phyloP scores from a whole-genome alignment of 2,888 invertebrate genomes.

The Ochlodes sylvanus region DNA sequence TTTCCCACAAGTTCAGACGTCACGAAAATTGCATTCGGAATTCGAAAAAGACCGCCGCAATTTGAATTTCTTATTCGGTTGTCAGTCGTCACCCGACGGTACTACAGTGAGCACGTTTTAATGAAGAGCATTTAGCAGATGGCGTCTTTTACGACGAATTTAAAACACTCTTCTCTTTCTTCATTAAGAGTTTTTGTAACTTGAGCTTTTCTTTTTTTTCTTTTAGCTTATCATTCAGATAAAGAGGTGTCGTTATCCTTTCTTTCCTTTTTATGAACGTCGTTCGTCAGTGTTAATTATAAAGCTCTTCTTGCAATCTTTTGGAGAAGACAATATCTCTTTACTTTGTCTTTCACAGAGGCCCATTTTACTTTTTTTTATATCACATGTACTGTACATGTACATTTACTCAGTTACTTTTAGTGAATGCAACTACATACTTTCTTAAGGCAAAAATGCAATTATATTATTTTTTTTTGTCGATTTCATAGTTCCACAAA shows the following conservation, averaged over 20 bases:
- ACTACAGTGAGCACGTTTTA: slow-evolving; percentile 66
- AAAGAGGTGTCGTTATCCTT: slow-evolving; percentile 68
- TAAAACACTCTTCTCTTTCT: slow-evolving; percentile 64
- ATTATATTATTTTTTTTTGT: too few species aligned
- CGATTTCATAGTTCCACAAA: too few species aligned
- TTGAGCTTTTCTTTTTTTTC: slow-evolving; percentile 41
- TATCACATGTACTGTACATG: too few species aligned
- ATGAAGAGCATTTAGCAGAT: slow-evolving; percentile 75
- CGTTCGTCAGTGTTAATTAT: slow-evolving; percentile 50
- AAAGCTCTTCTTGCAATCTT: slow-evolving; percentile 43
- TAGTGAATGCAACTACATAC: too few species aligned
- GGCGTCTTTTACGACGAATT: slow-evolving; percentile 61
- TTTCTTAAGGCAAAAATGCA: too few species aligned
- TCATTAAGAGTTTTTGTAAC: slow-evolving; percentile 61
- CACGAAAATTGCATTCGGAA: slow-evolving; percentile 58
- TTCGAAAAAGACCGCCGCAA: slow-evolving; percentile 63
- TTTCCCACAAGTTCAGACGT: slow-evolving; percentile 44
- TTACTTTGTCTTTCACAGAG: not conserved
- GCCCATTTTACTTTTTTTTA: not conserved
- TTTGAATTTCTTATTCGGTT: slow-evolving; percentile 70
- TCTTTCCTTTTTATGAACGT: slow-evolving; percentile 54
- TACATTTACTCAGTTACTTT: too few species aligned
- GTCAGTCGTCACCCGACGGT: slow-evolving; percentile 57
- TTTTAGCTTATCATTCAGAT: slow-evolving; percentile 60
- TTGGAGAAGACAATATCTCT: slow-evolving; percentile 35